These are phyloP conservation scores for Phaedon cochleariae DNA, from an alignment of 2,888 invertebrate genomes.

Conservation along the genomic window DNA sequence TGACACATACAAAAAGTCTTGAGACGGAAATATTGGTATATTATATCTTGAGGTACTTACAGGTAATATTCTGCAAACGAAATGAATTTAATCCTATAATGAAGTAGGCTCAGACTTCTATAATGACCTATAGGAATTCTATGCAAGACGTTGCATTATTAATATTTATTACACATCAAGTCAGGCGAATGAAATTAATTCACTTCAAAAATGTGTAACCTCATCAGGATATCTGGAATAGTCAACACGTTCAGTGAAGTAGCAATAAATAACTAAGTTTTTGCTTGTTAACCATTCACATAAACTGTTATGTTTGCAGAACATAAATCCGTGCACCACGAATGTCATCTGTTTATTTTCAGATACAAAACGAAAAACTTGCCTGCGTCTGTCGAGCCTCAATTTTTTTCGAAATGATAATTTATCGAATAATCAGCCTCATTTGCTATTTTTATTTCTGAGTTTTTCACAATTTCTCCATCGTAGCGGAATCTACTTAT, in stretches of 20 bases:
- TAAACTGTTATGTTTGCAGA: slow-evolving; percentile 38
- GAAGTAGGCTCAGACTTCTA: background rate
- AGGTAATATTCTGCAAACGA: background rate
- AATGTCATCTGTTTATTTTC: slow-evolving; percentile 37
- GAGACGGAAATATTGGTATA: no score
- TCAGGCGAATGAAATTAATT: slow-evolving; percentile 11
- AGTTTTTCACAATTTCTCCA: slow-evolving; percentile 19
- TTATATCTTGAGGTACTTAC: no score
- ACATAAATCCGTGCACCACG: slow-evolving; percentile 32
- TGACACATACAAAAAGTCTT: no score
- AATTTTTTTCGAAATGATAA: slow-evolving; percentile 33
- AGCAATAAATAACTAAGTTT: slow-evolving; percentile 38
- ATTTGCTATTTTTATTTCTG: slow-evolving; percentile 39
- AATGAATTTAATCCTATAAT: background rate
- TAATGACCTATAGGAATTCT: background rate
- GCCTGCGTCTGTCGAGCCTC: slow-evolving; percentile 20
- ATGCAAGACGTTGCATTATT: background rate
- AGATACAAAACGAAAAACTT: slow-evolving; percentile 30
- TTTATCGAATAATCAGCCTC: slow-evolving; percentile 34
- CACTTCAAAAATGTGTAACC: slow-evolving; percentile 15
- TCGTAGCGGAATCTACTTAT: slow-evolving; percentile 29
- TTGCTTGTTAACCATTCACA: slow-evolving; percentile 35
- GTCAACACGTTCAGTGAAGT: slow-evolving; percentile 28
- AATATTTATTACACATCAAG: background rate
- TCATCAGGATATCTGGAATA: slow-evolving; percentile 30